A percentile compares a stretch with the other conserved stretches of the same genome.
These are phyloP conservation scores for Dermatophagoides farinae DNA, from an alignment of 1,140 invertebrate species.

Conservation along the genomic window DNA sequence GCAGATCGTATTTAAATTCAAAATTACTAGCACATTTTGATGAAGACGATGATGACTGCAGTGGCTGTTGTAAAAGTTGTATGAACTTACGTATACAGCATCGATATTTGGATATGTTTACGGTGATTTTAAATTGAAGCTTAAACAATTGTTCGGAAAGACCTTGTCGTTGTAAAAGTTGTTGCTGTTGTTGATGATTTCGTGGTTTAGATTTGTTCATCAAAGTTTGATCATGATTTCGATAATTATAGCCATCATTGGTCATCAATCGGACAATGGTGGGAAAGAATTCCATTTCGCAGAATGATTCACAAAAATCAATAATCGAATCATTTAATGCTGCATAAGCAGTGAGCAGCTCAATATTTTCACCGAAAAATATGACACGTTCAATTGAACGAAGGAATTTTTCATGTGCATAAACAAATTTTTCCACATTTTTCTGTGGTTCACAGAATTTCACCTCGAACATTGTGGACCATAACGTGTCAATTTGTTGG, in stretches of 20 bases:
- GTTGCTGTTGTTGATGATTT: not conserved
- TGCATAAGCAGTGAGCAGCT: not conserved
- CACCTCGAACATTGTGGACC: not conserved
- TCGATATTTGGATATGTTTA: not conserved
- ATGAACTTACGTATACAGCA: not conserved
- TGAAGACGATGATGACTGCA: not conserved
- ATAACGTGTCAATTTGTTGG: not conserved
- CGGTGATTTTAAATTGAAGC: not conserved
- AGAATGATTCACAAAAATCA: slow-evolving; percentile 6
- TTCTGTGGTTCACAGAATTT: not conserved
- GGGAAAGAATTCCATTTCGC: not conserved
- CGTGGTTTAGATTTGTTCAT: too few species aligned
- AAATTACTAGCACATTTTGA: not conserved
- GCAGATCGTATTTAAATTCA: slow-evolving; percentile 1
- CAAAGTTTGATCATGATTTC: too few species aligned
- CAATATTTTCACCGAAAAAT: not conserved
- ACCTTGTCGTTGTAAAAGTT: not conserved
- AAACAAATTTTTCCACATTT: not conserved
- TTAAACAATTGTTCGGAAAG: not conserved
- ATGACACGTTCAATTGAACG: not conserved
- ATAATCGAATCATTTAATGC: slow-evolving; percentile 1
- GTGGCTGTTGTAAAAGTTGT: not conserved
- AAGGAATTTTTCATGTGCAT: slow-evolving; percentile 2
- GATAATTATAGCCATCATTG: not conserved
- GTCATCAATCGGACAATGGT: not conserved